These are phyloP conservation scores for Macrosoma leucophasiata DNA, from an alignment of 2,888 invertebrate genomes.

Conservation along the genomic window DNA sequence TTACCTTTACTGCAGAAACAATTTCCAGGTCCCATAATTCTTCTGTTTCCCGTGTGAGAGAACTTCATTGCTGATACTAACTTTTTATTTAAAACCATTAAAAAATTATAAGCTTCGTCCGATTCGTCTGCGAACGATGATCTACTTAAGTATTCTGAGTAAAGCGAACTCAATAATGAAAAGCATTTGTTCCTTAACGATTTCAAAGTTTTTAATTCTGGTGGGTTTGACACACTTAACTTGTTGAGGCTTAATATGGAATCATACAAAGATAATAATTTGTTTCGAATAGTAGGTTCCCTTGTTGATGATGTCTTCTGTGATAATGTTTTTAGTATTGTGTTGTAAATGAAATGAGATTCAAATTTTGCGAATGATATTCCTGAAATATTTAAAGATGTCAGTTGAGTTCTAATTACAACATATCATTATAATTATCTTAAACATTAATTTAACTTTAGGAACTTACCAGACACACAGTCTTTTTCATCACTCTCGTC, in stretches of 20 bases:
- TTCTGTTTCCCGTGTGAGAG: slow-evolving; percentile 48
- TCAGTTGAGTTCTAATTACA: background rate
- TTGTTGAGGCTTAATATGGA: slow-evolving; percentile 36
- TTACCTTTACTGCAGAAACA: slow-evolving; percentile 42
- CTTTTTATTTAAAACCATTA: slow-evolving; percentile 39
- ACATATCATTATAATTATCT: slow-evolving; percentile 1
- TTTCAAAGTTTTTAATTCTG: slow-evolving; percentile 30
- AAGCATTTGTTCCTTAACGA: slow-evolving; percentile 39
- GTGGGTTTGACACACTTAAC: slow-evolving; percentile 25
- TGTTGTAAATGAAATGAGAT: slow-evolving; percentile 37
- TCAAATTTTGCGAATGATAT: slow-evolving; percentile 35
- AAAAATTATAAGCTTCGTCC: slow-evolving; percentile 36
- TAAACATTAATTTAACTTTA: background rate
- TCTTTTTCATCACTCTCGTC: slow-evolving; percentile 53
- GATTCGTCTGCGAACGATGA: slow-evolving; percentile 26
- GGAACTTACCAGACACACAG: slow-evolving; percentile 41
- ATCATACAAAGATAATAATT: slow-evolving; percentile 31
- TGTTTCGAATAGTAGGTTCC: slow-evolving; percentile 27
- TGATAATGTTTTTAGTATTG: slow-evolving; percentile 33
- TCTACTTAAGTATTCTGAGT: slow-evolving; percentile 31
- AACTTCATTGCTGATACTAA: slow-evolving; percentile 45
- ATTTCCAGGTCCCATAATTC: slow-evolving; percentile 31
- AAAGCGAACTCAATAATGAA: slow-evolving; percentile 34
- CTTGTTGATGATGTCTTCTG: slow-evolving; percentile 33
- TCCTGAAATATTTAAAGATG: slow-evolving; percentile 30